Evolutionary conservation across 2,888 invertebrate species (phyloP).

Genomic region (Athripsodes cinereus): DNA sequence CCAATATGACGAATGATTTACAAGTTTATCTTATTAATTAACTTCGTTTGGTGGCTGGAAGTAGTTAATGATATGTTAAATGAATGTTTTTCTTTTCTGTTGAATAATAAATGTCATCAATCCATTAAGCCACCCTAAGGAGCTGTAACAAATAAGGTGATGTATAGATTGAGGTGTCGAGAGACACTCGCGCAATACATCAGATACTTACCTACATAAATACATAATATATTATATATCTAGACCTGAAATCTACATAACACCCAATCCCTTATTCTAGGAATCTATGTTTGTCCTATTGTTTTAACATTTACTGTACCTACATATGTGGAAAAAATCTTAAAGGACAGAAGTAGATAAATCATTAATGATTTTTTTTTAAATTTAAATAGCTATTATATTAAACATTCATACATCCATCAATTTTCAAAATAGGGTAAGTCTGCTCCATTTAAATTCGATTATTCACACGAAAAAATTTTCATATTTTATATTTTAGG

Average conservation of each 20-base stretch:
- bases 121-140: slow-evolving; percentile 24
- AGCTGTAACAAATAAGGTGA: slow-evolving; percentile 17
- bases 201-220: too few species aligned
- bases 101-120: slow-evolving; percentile 28
- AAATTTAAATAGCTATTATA: not conserved
- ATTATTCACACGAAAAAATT: too few species aligned
- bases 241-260: too few species aligned
- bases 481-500: too few species aligned
- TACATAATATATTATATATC: too few species aligned
- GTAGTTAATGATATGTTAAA: slow-evolving; percentile 20
- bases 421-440: not conserved
- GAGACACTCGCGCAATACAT: too few species aligned
- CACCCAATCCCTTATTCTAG: not conserved
- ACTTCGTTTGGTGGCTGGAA: slow-evolving; percentile 19
- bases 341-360: too few species aligned
- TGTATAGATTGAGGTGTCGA: slow-evolving; percentile 12
- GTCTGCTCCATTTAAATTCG: not conserved
- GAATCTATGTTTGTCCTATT: not conserved
- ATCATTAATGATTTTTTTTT: not conserved
- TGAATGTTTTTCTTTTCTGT: slow-evolving; percentile 21
- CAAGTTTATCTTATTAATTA: not conserved
- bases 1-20: not conserved
- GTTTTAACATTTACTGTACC: not conserved
- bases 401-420: not conserved
- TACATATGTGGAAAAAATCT: too few species aligned